Percentiles rank a stretch among this genome's conserved stretches.
phyloP scores from a whole-genome alignment of 2,888 invertebrate species.

The Anorthoa munda region DNA sequence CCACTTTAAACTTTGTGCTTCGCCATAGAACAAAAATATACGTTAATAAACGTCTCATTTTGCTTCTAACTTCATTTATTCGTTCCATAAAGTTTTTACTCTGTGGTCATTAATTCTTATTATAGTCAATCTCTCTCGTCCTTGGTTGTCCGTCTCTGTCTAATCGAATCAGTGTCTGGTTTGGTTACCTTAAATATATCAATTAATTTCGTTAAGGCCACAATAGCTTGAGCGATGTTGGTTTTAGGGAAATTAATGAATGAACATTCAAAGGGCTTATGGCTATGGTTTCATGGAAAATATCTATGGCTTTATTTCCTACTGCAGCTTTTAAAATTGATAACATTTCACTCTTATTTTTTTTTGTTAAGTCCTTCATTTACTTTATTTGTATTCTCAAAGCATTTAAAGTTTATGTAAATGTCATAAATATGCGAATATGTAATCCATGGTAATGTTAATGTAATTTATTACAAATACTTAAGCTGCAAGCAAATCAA shows the following conservation, averaged over 20 bases:
- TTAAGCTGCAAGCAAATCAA: background rate
- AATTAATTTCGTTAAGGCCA: constrained; percentile 66
- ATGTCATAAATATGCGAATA: background rate
- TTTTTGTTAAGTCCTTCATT: background rate
- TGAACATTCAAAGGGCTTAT: constrained; percentile 24
- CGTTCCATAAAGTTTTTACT: constrained; percentile 48
- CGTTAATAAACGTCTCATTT: constrained; percentile 44
- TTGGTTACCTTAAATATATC: constrained; percentile 63
- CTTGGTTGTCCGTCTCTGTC: constrained; percentile 54
- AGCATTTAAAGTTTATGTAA: background rate
- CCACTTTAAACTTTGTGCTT: constrained; percentile 39
- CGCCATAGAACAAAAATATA: constrained; percentile 41
- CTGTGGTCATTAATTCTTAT: constrained; percentile 63
- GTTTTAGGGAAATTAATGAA: constrained; percentile 50
- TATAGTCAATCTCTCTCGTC: constrained; percentile 50
- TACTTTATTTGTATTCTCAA: background rate
- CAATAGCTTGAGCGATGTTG: constrained; percentile 56
- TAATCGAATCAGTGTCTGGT: constrained; percentile 58
- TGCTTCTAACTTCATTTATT: constrained; percentile 46
- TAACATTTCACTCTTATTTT: background rate
- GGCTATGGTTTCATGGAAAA: constrained; percentile 4
- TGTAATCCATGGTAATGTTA: background rate
- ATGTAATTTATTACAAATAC: background rate
- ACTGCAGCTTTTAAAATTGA: background rate
- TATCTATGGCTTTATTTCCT: background rate